These are phyloP conservation scores for Cololabis saira DNA, from an alignment of 2,113 vertebrate genomes.

Conservation along the genomic window DNA sequence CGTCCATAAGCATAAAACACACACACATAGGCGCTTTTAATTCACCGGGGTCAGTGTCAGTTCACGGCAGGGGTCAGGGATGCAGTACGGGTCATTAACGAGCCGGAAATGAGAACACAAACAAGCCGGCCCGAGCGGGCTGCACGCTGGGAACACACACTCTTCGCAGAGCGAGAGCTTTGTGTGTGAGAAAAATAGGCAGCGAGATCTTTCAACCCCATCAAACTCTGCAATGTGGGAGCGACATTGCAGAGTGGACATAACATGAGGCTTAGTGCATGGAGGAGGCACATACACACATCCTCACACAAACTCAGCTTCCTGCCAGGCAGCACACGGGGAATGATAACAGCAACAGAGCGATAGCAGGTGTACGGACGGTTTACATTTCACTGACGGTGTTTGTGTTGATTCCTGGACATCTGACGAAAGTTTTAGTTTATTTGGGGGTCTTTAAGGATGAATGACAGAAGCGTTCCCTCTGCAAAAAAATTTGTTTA, in stretches of 20 bases:
- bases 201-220: conserved; percentile 1
- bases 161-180: no score
- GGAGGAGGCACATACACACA: neutral
- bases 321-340: neutral
- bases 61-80: conserved; percentile 12
- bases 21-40: conserved; percentile 26
- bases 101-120: conserved; percentile 49
- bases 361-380: neutral
- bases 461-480: no score
- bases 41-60: conserved; percentile 31
- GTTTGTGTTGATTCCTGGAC: no score
- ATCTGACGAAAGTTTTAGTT: no score
- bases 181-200: neutral
- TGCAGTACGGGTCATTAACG: conserved; percentile 6
- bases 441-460: no score
- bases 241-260: neutral
- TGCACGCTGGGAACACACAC: conserved; percentile 6
- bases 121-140: conserved; percentile 23
- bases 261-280: neutral
- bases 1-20: conserved; percentile 37
- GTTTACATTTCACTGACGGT: no score
- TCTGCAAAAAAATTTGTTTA: no score
- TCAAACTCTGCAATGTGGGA: conserved; percentile 31
- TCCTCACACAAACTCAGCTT: neutral
- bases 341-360: neutral